A percentile compares a stretch with the other conserved stretches of the same genome.
Evolutionary conservation across 2,797 vertebrate genomes (phyloP).

Genomic region (Myripristis jacobus): DNA sequence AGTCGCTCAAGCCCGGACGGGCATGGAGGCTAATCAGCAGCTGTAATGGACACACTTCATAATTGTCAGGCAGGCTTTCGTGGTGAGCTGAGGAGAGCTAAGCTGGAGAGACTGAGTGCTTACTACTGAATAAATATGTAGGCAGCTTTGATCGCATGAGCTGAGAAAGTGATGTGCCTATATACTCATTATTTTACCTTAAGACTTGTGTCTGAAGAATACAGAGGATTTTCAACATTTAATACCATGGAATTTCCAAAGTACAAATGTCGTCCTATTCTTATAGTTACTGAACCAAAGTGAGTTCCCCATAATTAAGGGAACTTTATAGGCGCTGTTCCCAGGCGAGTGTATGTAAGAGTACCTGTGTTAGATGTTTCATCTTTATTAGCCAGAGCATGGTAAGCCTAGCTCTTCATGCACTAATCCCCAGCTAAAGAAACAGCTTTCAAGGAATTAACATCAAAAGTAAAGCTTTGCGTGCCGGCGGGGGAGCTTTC

Average conservation of each 20-base stretch:
- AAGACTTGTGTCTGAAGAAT: constrained; percentile 65
- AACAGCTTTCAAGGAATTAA: constrained; percentile 91
- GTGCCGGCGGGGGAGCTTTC: constrained; percentile 85
- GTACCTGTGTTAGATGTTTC: constrained; percentile 88
- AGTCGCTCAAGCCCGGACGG: constrained; percentile 76
- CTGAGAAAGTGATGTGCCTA: constrained; percentile 62
- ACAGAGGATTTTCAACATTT: constrained; percentile 74
- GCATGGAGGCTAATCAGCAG: constrained; percentile 82
- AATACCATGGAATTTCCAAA: constrained; percentile 73
- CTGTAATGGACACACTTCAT: constrained; percentile 87
- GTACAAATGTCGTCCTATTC: constrained; percentile 77
- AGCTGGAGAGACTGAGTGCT: constrained; percentile 55
- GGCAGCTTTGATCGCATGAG: constrained; percentile 67
- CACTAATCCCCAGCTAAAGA: constrained; percentile 89
- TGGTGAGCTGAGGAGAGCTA: constrained; percentile 58
- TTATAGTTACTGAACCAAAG: constrained; percentile 76
- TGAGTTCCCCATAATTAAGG: constrained; percentile 83
- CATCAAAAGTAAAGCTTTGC: constrained; percentile 89
- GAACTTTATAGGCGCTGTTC: constrained; percentile 80
- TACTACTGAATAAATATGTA: constrained; percentile 49
- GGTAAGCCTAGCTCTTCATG: constrained; percentile 86
- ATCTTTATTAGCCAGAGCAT: constrained; percentile 88
- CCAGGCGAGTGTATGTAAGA: constrained; percentile 77
- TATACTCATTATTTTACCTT: constrained; percentile 76
- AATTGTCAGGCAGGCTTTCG: constrained; percentile 83